These are phyloP conservation scores for Mythimna lalbum DNA, from an alignment of 2,888 invertebrate species.

Conservation along the genomic window DNA sequence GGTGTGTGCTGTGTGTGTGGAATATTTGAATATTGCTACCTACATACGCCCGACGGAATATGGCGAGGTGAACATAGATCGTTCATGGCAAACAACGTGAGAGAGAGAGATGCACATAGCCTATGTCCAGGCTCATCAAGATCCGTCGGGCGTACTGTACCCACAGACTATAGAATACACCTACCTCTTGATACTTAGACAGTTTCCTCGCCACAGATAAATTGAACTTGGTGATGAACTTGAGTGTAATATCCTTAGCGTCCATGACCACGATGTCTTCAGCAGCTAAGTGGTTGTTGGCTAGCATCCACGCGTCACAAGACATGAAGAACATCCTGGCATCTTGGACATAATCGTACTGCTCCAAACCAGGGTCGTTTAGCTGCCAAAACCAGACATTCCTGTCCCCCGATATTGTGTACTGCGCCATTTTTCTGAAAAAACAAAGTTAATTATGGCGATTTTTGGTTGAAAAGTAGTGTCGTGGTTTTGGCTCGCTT, in stretches of 20 bases:
- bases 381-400: conserved; percentile 85
- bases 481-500: neutral
- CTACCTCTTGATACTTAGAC: conserved; percentile 91
- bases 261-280: conserved; percentile 81
- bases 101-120: no score
- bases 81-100: no score
- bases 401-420: conserved; percentile 73
- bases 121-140: no score
- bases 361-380: conserved; percentile 84
- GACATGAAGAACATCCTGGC: conserved; percentile 78
- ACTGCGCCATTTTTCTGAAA: conserved; percentile 81
- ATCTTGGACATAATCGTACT: conserved; percentile 81
- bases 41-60: no score
- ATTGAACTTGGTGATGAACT: conserved; percentile 91
- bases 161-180: neutral
- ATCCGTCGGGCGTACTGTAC: no score
- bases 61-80: no score
- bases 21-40: no score
- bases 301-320: conserved; percentile 79
- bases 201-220: conserved; percentile 92
- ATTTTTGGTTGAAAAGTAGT: neutral
- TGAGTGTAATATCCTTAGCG: conserved; percentile 81
- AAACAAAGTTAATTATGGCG: neutral
- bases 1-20: no score
- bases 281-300: conserved; percentile 70